Conservation (phyloP, 2,797 vertebrate species). For the Enteromius thamalakanensis region DNA sequence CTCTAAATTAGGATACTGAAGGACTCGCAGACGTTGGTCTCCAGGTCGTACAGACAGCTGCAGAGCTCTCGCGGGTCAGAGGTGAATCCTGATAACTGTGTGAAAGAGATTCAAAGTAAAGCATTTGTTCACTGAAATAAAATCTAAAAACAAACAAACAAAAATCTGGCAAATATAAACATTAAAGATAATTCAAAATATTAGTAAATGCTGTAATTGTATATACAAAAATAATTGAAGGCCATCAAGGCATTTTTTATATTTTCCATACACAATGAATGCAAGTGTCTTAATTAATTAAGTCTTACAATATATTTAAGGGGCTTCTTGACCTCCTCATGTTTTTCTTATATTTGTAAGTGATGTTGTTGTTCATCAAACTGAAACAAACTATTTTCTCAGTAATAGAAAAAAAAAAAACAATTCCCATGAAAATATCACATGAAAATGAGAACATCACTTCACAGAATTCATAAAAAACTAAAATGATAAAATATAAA, state of each 20-base stretch:
- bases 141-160: background rate
- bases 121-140: background rate
- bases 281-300: background rate
- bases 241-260: too few relatives aligned
- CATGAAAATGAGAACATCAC: background rate
- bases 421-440: too few relatives aligned
- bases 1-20: conserved; percentile 89
- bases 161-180: background rate
- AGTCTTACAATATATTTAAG: background rate
- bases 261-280: background rate
- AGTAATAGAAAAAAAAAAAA: background rate
- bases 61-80: conserved; percentile 94
- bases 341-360: background rate
- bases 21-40: conserved; percentile 89
- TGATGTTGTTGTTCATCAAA: background rate
- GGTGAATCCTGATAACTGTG: conserved; percentile 92
- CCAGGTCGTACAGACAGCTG: conserved; percentile 94
- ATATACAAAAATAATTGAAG: background rate
- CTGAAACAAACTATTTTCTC: background rate
- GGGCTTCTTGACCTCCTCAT: background rate
- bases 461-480: background rate
- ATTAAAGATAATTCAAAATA: background rate
- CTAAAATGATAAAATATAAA: background rate
- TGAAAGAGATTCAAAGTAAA: background rate
- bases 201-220: background rate